Percentiles rank a stretch among this genome's conserved stretches.
Evolutionary conservation across 1,140 invertebrate species (phyloP).

Genomic region (Leucophenga varia): DNA sequence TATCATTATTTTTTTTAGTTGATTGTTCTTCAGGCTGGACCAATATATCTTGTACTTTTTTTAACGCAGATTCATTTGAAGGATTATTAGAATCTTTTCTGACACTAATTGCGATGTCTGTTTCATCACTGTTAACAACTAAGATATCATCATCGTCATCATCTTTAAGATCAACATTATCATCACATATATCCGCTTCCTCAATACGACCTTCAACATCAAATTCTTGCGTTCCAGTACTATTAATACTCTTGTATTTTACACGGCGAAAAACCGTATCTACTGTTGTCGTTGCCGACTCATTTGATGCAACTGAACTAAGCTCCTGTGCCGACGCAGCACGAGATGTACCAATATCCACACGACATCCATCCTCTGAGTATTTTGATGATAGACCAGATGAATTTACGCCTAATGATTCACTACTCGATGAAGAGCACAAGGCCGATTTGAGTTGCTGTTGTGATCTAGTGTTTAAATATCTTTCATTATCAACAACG

Average conservation of each 20-base stretch:
- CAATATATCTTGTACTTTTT: no score
- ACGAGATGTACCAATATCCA: slow-evolving; percentile 12
- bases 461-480: slow-evolving; percentile 10
- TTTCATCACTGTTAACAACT: background rate
- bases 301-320: slow-evolving; percentile 18
- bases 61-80: no score
- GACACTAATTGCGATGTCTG: no score
- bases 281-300: background rate
- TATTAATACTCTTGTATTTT: slow-evolving; percentile 47
- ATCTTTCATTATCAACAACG: slow-evolving; percentile 10
- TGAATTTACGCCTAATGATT: slow-evolving; percentile 36
- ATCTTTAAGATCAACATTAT: slow-evolving; percentile 23
- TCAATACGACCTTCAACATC: slow-evolving; percentile 52
- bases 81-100: no score
- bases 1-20: no score
- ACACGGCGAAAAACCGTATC: slow-evolving; percentile 30
- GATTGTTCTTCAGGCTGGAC: no score
- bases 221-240: slow-evolving; percentile 41
- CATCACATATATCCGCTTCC: slow-evolving; percentile 44
- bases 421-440: slow-evolving; percentile 33
- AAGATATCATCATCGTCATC: slow-evolving; percentile 12
- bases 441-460: slow-evolving; percentile 12
- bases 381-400: slow-evolving; percentile 15
- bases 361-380: slow-evolving; percentile 5
- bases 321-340: slow-evolving; percentile 39